These are phyloP conservation scores for Muscicapa adusta DNA, from an alignment of 2,113 vertebrate genomes.

Conservation along the genomic window DNA sequence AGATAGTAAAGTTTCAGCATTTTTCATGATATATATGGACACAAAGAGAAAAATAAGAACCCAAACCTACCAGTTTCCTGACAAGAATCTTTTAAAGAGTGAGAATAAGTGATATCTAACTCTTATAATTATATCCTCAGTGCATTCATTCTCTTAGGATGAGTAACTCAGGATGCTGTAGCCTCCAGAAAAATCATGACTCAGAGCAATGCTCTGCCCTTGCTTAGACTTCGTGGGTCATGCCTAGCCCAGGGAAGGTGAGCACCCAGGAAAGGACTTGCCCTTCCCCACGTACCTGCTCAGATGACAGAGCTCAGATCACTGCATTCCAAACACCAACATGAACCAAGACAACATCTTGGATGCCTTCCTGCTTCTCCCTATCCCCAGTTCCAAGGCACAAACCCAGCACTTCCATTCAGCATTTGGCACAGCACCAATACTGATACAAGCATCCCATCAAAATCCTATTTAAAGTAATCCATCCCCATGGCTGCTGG, in stretches of 20 bases:
- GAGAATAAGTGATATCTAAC: neutral
- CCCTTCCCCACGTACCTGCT: accelerated
- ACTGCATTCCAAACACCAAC: neutral
- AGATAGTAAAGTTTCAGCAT: slow-evolving; percentile 7
- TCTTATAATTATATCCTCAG: slow-evolving; percentile 20
- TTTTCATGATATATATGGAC: neutral
- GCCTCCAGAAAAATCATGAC: slow-evolving; percentile 26
- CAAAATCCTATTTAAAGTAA: neutral
- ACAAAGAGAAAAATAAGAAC: neutral
- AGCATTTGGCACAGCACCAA: neutral
- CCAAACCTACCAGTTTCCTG: neutral
- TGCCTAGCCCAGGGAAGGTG: neutral
- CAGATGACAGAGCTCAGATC: neutral
- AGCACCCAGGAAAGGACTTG: neutral
- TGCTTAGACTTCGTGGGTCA: neutral
- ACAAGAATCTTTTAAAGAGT: neutral
- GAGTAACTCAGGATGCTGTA: neutral
- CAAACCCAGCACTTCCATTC: neutral
- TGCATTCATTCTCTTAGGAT: slow-evolving; percentile 8
- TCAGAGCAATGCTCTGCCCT: slow-evolving; percentile 4
- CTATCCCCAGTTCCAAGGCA: neutral
- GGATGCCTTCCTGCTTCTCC: neutral
- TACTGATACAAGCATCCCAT: accelerated
- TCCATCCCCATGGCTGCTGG: accelerated
- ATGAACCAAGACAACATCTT: neutral